Evolutionary conservation across 2,797 vertebrate genomes (phyloP), one percentile per base, ranked within the genome.

Genomic region (Etheostoma nigrum): DNA sequence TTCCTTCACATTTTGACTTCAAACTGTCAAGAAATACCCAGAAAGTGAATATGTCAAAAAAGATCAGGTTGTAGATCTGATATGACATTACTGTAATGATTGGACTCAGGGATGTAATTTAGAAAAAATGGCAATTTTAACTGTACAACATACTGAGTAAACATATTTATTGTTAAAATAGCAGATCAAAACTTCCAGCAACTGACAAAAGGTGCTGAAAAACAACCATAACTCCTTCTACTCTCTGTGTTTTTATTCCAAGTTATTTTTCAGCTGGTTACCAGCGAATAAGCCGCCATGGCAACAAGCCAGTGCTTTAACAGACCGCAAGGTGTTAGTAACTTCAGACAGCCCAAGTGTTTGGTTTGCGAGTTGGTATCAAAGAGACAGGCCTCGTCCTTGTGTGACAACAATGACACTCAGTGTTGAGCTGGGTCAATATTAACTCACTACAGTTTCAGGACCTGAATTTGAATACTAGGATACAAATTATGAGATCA

Each of bases 401-500:
- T 78, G 77, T 88, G 79, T 90, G 79, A 79, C 86, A 85, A 86
- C 85, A 85, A 82, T 85, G 68, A 81, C 79, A 72, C 78, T 66
- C n/a, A 69, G 27, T n/a, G 42, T 64, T 63, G 67, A 86, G 76
- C 78, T 89, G 62, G 60, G 92, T 94, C 90, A 95, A 95, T 94
- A 95, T 95, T 95, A 92, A 88, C 89, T 84, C 72, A 66, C 19
- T 44, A 80, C 88, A 87, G 86, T 92, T 93, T 89, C 85, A 92
- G 91, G 92, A 91, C 82, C 42, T 88, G 69, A 30, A 11, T 74
- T 70, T 74, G 7, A 79, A 60, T 60, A 83, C 67, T 57, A 91
- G 81, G 82, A 86, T 86, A 66, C 57, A 59, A 59, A 72, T 44
- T 12, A 65, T 21, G 18, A 58, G 59, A 86, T 83, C 63, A 76